Evolutionary conservation across 2,113 vertebrate species (phyloP).

Genomic region (Tetrax tetrax): DNA sequence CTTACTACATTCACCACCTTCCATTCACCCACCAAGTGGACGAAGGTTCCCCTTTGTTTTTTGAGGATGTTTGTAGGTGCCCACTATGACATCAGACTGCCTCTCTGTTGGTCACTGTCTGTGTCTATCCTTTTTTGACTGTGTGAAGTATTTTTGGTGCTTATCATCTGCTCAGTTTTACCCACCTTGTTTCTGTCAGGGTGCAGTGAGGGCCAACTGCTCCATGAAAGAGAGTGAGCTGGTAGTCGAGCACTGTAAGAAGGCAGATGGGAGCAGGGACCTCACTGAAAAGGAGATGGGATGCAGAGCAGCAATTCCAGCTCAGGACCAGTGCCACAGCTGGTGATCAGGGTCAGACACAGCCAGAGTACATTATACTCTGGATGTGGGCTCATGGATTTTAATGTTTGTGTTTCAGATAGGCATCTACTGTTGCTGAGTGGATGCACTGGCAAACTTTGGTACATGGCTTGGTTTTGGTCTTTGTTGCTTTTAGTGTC

Average conservation of each 20-base stretch:
- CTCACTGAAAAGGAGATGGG: not conserved
- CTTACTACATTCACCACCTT: not conserved
- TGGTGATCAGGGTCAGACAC: not conserved
- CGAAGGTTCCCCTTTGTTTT: not conserved
- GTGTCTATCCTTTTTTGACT: not conserved
- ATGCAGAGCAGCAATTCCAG: fast-evolving
- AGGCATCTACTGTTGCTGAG: not conserved
- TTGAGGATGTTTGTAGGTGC: not conserved
- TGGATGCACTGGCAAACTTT: not conserved
- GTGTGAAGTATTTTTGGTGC: not conserved
- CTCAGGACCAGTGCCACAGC: not conserved
- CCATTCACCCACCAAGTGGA: not conserved
- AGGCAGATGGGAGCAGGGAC: not conserved
- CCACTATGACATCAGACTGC: not conserved
- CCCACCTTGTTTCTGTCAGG: not conserved
- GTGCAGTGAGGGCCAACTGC: fast-evolving
- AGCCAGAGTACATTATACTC: not conserved
- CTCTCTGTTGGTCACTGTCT: not conserved
- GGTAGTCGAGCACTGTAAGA: not conserved
- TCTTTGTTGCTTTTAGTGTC: not conserved
- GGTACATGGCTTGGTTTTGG: not conserved
- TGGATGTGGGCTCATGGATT: not conserved
- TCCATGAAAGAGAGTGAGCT: not conserved
- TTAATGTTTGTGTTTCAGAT: not conserved
- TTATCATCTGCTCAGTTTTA: not conserved